phyloP scores from a whole-genome alignment of 1,140 invertebrate genomes.

The Homalodisca vitripennis region DNA sequence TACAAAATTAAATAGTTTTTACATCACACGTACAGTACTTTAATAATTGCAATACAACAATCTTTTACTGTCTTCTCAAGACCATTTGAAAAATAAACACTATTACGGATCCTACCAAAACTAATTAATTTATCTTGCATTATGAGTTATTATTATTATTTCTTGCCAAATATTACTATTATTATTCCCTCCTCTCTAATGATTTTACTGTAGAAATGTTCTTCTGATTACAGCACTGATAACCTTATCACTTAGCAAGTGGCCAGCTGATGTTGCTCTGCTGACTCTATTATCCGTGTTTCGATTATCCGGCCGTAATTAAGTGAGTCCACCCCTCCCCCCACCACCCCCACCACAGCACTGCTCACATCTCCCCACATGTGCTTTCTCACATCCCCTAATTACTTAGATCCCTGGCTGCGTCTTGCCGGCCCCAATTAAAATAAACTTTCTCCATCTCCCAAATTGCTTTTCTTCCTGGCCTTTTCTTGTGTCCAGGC shows the following conservation, averaged over 20 bases:
- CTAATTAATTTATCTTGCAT: too few species aligned
- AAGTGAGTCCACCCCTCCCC: constrained; percentile 9
- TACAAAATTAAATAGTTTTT: too few species aligned
- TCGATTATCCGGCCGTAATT: constrained; percentile 15
- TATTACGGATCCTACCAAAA: too few species aligned
- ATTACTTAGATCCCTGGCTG: constrained; percentile 10
- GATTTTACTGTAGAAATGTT: too few species aligned
- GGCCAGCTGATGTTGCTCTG: background rate
- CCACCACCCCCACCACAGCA: background rate
- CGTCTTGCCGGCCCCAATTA: constrained; percentile 16
- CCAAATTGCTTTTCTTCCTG: constrained; percentile 19
- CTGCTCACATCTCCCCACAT: background rate
- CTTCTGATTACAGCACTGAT: too few species aligned
- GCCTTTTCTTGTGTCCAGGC: background rate
- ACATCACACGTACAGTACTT: too few species aligned
- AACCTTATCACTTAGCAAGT: constrained; percentile 19
- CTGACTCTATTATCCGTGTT: background rate
- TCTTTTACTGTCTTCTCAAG: too few species aligned
- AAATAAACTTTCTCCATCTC: constrained; percentile 25
- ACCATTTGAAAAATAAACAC: too few species aligned
- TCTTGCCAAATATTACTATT: too few species aligned
- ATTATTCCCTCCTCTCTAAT: too few species aligned
- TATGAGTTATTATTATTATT: too few species aligned
- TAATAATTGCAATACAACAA: too few species aligned
- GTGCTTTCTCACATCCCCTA: constrained; percentile 22